phyloP scores from a whole-genome alignment of 2,113 vertebrate genomes.

The Nanger granti region DNA sequence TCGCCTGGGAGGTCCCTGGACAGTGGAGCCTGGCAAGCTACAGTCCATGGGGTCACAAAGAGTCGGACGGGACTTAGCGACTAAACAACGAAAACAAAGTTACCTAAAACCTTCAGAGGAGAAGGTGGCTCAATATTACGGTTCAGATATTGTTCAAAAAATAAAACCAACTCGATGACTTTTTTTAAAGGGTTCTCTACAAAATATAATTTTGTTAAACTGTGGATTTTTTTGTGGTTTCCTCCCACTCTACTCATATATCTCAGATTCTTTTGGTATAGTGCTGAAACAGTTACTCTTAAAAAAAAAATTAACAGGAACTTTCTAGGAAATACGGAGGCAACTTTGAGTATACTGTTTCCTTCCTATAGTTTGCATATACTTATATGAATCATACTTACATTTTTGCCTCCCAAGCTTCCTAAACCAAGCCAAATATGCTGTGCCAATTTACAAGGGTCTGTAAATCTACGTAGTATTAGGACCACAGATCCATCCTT shows the following conservation, averaged over 20 bases:
- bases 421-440: slow-evolving; percentile 19
- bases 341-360: background rate
- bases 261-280: slow-evolving; percentile 13
- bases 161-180: background rate
- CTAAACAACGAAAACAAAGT: background rate
- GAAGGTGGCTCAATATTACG: background rate
- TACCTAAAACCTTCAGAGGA: background rate
- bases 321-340: slow-evolving; percentile 32
- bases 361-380: slow-evolving; percentile 23
- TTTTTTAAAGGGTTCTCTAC: background rate
- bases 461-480: slow-evolving; percentile 23
- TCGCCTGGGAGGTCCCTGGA: background rate
- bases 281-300: slow-evolving; percentile 25
- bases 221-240: slow-evolving; percentile 18
- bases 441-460: background rate
- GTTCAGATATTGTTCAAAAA: background rate
- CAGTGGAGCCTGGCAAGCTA: background rate
- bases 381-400: slow-evolving; percentile 23
- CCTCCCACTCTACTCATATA: background rate
- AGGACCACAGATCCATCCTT: background rate
- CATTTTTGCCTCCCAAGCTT: slow-evolving; percentile 4
- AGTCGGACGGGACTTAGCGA: background rate
- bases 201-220: slow-evolving; percentile 26
- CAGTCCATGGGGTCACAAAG: background rate
- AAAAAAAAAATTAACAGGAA: slow-evolving; percentile 4